Conservation (phyloP, 1,140 invertebrate genomes). For the Geopemphigus sp. region DNA sequence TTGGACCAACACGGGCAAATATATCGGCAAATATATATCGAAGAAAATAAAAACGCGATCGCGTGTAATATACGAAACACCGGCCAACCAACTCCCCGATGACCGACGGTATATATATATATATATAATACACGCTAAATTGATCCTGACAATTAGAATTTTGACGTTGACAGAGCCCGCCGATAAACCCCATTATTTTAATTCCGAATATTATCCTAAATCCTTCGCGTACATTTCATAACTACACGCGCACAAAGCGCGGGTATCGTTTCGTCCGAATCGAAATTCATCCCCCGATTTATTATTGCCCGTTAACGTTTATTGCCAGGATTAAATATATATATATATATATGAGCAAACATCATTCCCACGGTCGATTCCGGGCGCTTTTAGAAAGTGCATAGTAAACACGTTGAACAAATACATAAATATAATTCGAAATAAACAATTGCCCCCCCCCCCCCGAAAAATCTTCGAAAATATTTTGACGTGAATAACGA, state of each 20-base stretch:
- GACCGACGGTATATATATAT: not conserved
- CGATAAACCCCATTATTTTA: constrained; percentile 22
- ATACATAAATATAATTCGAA: not conserved
- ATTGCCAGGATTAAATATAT: constrained; percentile 10
- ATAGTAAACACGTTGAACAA: not conserved
- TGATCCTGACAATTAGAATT: not conserved
- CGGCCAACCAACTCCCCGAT: too few species aligned
- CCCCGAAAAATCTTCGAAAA: too few species aligned
- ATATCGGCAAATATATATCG: too few species aligned
- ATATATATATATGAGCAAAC: not conserved
- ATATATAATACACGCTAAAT: not conserved
- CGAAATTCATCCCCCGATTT: constrained; percentile 23
- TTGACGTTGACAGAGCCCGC: constrained; percentile 14
- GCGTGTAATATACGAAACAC: not conserved
- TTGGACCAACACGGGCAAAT: too few species aligned
- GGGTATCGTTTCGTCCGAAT: constrained; percentile 4
- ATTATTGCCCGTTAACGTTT: constrained; percentile 5
- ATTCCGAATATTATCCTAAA: not conserved
- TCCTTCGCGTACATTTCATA: constrained; percentile 2
- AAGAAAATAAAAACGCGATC: too few species aligned
- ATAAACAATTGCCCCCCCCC: too few species aligned
- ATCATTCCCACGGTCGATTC: not conserved
- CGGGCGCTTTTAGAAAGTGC: not conserved
- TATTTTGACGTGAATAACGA: too few species aligned
- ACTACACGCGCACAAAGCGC: not conserved